These are phyloP conservation scores for Chiloscyllium punctatum DNA, from an alignment of 2,797 vertebrate genomes.

Conservation along the genomic window DNA sequence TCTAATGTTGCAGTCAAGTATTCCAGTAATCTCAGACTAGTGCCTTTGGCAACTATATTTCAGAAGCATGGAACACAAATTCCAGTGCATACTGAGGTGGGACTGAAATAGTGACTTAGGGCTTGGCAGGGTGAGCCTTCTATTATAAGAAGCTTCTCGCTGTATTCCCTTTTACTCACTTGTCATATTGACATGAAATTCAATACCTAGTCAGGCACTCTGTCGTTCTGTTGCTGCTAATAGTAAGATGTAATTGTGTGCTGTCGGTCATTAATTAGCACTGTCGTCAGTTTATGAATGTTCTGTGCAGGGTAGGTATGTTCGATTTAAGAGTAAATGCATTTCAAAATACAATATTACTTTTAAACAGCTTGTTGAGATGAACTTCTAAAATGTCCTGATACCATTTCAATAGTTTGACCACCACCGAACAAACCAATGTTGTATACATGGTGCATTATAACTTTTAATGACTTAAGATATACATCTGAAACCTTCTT, in stretches of 20 bases:
- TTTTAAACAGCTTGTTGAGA: not conserved
- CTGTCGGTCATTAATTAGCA: not conserved
- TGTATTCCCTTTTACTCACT: not conserved
- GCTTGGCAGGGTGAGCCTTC: not conserved
- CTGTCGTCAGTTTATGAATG: not conserved
- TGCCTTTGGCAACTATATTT: not conserved
- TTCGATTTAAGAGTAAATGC: not conserved
- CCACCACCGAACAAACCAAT: too few relatives aligned
- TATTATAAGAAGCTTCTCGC: not conserved
- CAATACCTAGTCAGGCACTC: not conserved
- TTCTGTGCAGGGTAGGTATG: not conserved
- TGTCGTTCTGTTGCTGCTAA: not conserved
- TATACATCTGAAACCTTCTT: not conserved
- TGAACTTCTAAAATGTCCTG: not conserved
- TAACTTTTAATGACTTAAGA: not conserved
- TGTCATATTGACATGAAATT: slow-evolving; percentile 14
- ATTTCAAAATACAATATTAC: not conserved
- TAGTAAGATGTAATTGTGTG: not conserved
- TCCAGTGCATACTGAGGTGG: not conserved
- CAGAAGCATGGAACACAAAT: not conserved
- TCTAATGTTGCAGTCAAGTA: not conserved
- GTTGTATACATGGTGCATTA: not conserved
- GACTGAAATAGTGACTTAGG: not conserved
- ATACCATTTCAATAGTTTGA: not conserved
- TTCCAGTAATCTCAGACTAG: not conserved